phyloP scores from a whole-genome alignment of 1,140 invertebrate genomes.

The Trichoplusia ni region DNA sequence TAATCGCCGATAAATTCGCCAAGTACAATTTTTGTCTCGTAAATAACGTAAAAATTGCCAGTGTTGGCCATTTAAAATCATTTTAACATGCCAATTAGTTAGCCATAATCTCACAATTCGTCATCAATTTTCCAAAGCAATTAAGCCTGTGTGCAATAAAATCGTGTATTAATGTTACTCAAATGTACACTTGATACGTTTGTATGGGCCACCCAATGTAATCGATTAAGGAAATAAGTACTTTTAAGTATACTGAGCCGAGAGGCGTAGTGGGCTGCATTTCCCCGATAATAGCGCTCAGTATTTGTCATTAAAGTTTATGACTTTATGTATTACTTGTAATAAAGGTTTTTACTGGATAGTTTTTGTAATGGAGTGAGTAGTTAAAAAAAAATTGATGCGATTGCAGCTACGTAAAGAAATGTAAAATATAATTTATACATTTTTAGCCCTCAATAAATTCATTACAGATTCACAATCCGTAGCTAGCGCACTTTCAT shows the following conservation, averaged over 20 bases:
- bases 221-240: not conserved
- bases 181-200: not conserved
- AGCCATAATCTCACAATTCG: slow-evolving; percentile 11
- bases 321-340: too few species aligned
- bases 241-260: not conserved
- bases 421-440: too few species aligned
- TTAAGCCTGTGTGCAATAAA: slow-evolving; percentile 11
- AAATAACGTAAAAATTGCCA: slow-evolving; percentile 53
- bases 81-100: slow-evolving; percentile 25
- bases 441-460: too few species aligned
- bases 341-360: too few species aligned
- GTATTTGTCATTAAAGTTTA: too few species aligned
- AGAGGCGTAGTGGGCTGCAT: too few species aligned
- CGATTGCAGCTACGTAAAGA: too few species aligned
- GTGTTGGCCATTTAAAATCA: slow-evolving; percentile 18
- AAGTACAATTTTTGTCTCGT: slow-evolving; percentile 47
- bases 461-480: too few species aligned
- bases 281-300: too few species aligned
- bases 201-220: not conserved
- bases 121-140: slow-evolving; percentile 24
- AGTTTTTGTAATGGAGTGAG: too few species aligned
- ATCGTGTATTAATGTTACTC: not conserved
- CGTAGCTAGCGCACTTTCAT: too few species aligned
- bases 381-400: too few species aligned
- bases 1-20: slow-evolving; percentile 49